Evolutionary conservation across 1,140 invertebrate species (phyloP), one percentile per base, ranked within the genome.

Genomic region (Calycopis cecrops): DNA sequence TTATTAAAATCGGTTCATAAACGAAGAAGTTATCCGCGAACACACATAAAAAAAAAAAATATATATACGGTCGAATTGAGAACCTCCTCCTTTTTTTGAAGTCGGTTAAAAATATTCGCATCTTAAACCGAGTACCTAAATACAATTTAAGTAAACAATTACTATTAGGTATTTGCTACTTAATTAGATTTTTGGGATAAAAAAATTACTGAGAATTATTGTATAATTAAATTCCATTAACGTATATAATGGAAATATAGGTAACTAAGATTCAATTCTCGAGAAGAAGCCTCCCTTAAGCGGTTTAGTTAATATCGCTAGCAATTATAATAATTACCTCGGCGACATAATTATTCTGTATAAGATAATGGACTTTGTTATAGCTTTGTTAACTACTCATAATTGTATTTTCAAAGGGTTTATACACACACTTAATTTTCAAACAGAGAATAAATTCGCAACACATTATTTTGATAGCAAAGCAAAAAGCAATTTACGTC

Each of bases 281-380:
- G 16, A 60, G 56, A 28, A 48, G 9, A 62, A 49, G 56, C 58
- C 57, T 61, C 71, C 74, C 78, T 78, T 76, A 81, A 74, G 58
- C 62, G 68, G 68, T 71, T 76, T 67, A 79, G 79, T 79, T 71
- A 77, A 81, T 80, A 73, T 78, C 68, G 63, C 62, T 62, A 68
- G 75, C 78, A 80, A 85, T 85, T 85, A 85, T 73, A 66, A 81
- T 85, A 85, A 85, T 85, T 81, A 85, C 73, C 56, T 59, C 65
- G 65, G 69, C 76, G 57, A 67, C 68, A 60, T 85, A 80, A 85
- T 82, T 82, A 85, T 67, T 54, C 57, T 49, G 60, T 70, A 71
- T 66, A 77, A 78, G 66, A 78, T 69, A 80, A 62, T 63, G 71
- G n/a, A n/a, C n/a, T n/a, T n/a, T n/a, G n/a, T n/a, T n/a, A n/a